Evolutionary conservation across 2,888 invertebrate species (phyloP), one percentile per base, ranked within the genome.

Genomic region (Meandrusa payeni): DNA sequence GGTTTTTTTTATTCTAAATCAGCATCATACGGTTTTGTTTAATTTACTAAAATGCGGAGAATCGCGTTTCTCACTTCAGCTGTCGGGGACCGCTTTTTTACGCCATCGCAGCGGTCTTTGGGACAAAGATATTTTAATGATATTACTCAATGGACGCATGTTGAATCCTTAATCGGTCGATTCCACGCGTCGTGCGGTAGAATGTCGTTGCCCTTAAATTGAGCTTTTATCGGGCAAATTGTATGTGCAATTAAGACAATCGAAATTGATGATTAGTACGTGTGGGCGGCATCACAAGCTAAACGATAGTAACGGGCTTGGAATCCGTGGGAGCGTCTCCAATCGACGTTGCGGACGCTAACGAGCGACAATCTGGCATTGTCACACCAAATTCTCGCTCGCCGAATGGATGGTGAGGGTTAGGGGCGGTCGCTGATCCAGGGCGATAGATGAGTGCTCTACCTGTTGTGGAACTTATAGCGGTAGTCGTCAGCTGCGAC

Each of bases 401-500:
- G 45, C 41, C 39, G 51, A 57, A 31, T 32, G 33, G 31, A 26
- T 15, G 41, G 58, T 58, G 55, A 31, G 52, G 57, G 57, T 58
- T 53, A 61, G 50, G 56, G 54, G 52, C 57, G 62, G 52, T 60
- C 54, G 54, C 56, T 56, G 41, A 52, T 56, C 61, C 69, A 65
- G 54, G 70, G 70, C 72, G 69, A 68, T 71, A 66, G 32, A 46
- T 58, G 47, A 49, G 55, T 61, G 69, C 60, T 72, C 79, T 86
- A 87, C 96, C 96, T 96, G 93, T 97, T 97, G 90, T 97, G 97
- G 90, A 97, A 97, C 90, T 97, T 97, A 92, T 97, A 97, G 90
- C 97, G 92, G 92, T 97, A 98, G 91, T 99, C 98, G 89, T 99
- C 99, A 54, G 98, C 97, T 33, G 98, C 97, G 65, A 98, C 97